Conservation (phyloP, 2,113 vertebrate genomes). For the Channa maculata region DNA sequence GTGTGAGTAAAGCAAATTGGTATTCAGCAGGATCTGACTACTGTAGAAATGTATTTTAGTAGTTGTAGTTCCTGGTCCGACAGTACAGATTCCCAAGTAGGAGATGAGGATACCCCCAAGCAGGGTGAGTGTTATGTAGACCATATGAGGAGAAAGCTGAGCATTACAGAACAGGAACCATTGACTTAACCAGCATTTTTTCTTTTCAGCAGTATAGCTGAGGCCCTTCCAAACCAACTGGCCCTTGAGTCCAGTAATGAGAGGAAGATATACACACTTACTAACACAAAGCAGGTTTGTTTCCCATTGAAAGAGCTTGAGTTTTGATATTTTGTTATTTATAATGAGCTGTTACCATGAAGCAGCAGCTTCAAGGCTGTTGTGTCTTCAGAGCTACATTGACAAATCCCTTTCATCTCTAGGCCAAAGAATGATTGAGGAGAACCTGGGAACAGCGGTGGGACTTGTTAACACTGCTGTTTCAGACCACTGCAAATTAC, state of each 20-base stretch:
- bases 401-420: constrained; percentile 58
- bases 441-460: constrained; percentile 47
- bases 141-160: constrained; percentile 65
- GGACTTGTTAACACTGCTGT: constrained; percentile 55
- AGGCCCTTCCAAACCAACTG: constrained; percentile 25
- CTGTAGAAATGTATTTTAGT: not conserved
- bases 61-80: constrained; percentile 30
- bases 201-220: constrained; percentile 44
- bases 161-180: constrained; percentile 37
- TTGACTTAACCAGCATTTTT: constrained; percentile 51
- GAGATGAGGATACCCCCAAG: constrained; percentile 6
- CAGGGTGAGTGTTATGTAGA: constrained; percentile 46
- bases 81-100: constrained; percentile 17
- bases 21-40: not conserved
- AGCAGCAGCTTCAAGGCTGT: constrained; percentile 56
- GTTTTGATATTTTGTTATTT: constrained; percentile 59
- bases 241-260: constrained; percentile 6
- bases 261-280: constrained; percentile 21
- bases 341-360: constrained; percentile 60
- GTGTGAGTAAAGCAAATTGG: not conserved
- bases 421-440: constrained; percentile 17
- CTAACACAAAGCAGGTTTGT: constrained; percentile 50
- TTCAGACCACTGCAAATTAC: not conserved
- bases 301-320: constrained; percentile 55
- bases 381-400: constrained; percentile 59